Evolutionary conservation across 2,113 vertebrate genomes (phyloP), one percentile per base, ranked within the genome.

Genomic region (Austrofundulus limnaeus): DNA sequence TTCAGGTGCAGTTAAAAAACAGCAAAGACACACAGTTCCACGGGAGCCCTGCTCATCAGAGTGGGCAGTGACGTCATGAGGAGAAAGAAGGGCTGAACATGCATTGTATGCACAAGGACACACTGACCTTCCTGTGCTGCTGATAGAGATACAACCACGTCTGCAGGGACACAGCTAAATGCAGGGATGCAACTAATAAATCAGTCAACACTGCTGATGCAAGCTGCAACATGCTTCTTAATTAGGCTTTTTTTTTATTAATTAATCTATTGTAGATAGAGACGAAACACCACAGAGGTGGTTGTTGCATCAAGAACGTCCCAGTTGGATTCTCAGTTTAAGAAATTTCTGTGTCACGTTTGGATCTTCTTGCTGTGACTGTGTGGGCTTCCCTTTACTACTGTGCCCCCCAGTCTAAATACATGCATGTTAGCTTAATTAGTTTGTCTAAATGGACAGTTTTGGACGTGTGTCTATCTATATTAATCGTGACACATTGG

Each of bases 41-140:
- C 1, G 12, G 68, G 41, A 57, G 63, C 31, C 34, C 48, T 70
- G 49, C 68, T 87, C 60, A 78, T 87, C 81, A 75, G 78, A 83
- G 83, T 37, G 66, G 65, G 66, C 75, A 45, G 75, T 91, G 87
- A 88, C 76, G 66, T 87, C 79, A 80, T 8, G 23, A 58, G 46
- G 84, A 60, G 60, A 68, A 61, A 72, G 71, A 66, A 70, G 56
- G 67, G 66, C 76, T 68, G 61, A 77, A 88, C 77, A 78, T 87
- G 85, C 75, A 87, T 63, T 81, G 69, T 77, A 88, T 78, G 59
- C 83, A 87, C 91, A 93, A 93, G 90, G 91, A 48, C 90, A 90
- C 21, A 1, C 56, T 85, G 86, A 91, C 91, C 91, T 92, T 92
- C 89, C 86, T 14, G 58, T 76, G 77, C 68, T 51, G 66, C 75